These are phyloP conservation scores for Sussaba pulchella DNA, from an alignment of 2,888 invertebrate species.

Conservation along the genomic window DNA sequence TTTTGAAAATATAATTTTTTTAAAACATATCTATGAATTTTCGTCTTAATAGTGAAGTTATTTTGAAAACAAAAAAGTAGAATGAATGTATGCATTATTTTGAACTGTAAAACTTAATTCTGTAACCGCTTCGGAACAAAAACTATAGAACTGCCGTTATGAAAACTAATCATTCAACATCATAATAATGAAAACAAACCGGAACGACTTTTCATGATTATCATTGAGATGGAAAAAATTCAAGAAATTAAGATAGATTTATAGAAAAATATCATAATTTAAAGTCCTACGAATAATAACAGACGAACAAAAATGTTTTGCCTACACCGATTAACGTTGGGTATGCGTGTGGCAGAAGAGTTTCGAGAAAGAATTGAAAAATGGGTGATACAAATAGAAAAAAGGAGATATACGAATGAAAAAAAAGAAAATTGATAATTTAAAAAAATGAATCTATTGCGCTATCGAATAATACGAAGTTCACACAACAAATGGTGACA, in stretches of 20 bases:
- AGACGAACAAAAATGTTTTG: neutral
- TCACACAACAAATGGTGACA: too few species aligned
- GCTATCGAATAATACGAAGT: conserved; percentile 3
- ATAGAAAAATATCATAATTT: conserved; percentile 20
- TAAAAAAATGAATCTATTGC: conserved; percentile 11
- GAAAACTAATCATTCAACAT: too few species aligned
- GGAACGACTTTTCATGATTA: too few species aligned
- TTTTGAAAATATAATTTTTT: conserved; percentile 19
- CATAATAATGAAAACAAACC: too few species aligned
- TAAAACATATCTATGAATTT: too few species aligned
- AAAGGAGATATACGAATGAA: neutral
- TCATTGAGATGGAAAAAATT: conserved; percentile 22
- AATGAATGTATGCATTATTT: too few species aligned
- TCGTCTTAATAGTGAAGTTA: too few species aligned
- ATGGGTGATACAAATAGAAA: conserved; percentile 3
- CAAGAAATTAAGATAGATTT: conserved; percentile 18
- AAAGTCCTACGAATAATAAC: conserved; percentile 18
- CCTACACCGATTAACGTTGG: conserved; percentile 2
- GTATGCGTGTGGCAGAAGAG: conserved; percentile 26
- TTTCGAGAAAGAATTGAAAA: conserved; percentile 4
- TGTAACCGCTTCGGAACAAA: too few species aligned
- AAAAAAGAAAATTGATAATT: conserved; percentile 1
- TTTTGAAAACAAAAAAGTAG: too few species aligned
- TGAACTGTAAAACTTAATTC: too few species aligned
- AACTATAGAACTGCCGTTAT: too few species aligned